A percentile compares a stretch with the other conserved stretches of the same genome.
These are phyloP conservation scores for Pseudolaguvia tuberculata DNA, from an alignment of 2,113 vertebrate species.

Conservation along the genomic window DNA sequence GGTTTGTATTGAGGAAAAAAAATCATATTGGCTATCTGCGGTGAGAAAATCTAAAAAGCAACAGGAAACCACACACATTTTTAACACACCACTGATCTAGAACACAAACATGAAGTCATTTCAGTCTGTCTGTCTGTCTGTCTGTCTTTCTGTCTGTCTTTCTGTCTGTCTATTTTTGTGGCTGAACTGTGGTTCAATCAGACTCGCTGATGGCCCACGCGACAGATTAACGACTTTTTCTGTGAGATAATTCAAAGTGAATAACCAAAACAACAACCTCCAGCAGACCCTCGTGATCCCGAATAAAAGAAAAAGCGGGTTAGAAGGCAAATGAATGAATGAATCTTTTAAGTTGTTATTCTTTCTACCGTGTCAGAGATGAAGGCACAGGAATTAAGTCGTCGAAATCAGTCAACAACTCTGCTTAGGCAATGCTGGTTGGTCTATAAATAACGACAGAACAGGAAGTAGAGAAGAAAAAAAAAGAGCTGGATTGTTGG, in stretches of 20 bases:
- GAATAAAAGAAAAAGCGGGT: too few relatives aligned
- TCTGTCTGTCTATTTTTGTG: neutral
- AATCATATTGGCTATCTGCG: neutral
- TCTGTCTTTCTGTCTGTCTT: neutral
- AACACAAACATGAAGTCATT: too few relatives aligned
- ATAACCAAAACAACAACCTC: too few relatives aligned
- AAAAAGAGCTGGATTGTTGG: conserved; percentile 58
- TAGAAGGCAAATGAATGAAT: too few relatives aligned
- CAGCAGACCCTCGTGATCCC: too few relatives aligned
- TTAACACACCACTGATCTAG: neutral
- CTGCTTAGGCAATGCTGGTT: neutral
- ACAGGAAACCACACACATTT: conserved; percentile 2
- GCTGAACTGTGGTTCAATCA: conserved; percentile 18
- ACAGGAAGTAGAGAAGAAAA: conserved; percentile 44
- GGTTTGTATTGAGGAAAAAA: too few relatives aligned
- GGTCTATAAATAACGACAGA: conserved; percentile 8
- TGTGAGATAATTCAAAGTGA: too few relatives aligned
- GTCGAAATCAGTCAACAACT: neutral
- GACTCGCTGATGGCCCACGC: conserved; percentile 40
- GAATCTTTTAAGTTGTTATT: too few relatives aligned
- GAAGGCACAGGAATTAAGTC: neutral
- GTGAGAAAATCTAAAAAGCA: neutral
- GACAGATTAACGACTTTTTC: conserved; percentile 42
- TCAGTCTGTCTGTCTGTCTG: neutral
- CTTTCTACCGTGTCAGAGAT: neutral